Base-by-base conservation (phyloP, 2,113 vertebrate species). In the Charina bottae region DNA sequence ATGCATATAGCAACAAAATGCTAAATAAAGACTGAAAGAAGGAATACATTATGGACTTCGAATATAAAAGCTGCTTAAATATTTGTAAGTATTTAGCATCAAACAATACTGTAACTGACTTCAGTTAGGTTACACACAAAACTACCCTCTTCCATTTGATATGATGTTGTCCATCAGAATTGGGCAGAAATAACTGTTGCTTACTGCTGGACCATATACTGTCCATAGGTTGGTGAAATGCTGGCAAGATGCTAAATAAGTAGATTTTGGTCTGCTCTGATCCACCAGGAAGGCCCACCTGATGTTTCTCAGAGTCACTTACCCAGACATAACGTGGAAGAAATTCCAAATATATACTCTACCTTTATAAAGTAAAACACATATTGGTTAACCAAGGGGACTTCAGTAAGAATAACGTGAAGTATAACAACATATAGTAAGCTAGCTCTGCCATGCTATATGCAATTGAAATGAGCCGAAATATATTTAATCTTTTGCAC, bases 31-130 rank as follows among this genome's bases (percentile, higher is more conserved):
- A 85, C 2, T 60, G 54, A 6, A 60, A 28, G 55, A 3, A 53
- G 85, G 23, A 6, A 93, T 93, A 93, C 49, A 72, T 90, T 60
- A 90, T 26, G n/a, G 28, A 49, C 37, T 83, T 42, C 37, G 64
- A 17, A 83, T 92, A 28, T 59, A 89, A 93, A 90, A 89, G 89
- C 26, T 90, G 21, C 15, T 7, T 84, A 85, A 3, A 0, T 60
- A 33, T 84, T 58, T 93, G 7, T 26, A 93, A 33, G 49, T 85
- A 0, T 6, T 46, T 53, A 68, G 53, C 17, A 83, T 49, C 83
- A 89, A 93, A 88, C 84, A 9, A 2, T 6, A n/a, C n/a, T n/a
- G n/a, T n/a, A 0, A 0, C 0, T 54, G 0, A 2, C 88, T 92
- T 49, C 26, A 46, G 17, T 83, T 58, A 42, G 42, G n/a, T 59